Conservation (phyloP, 2,888 invertebrate genomes). For the Amitus sp. region DNA sequence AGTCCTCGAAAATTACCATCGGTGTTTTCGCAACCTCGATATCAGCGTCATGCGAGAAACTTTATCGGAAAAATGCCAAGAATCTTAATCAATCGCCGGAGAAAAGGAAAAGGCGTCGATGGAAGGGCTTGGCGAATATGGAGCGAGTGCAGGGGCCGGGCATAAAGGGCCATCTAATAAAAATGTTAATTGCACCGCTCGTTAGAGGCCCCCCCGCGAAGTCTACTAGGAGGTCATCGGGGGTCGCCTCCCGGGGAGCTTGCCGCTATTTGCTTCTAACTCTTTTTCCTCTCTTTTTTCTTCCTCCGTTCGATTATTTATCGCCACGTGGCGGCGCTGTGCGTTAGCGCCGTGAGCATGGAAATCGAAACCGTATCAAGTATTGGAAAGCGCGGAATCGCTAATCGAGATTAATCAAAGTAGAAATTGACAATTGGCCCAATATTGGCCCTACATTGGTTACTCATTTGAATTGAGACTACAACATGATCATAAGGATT, state of each 20-base stretch:
- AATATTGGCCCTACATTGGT: no score
- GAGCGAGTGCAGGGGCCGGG: no score
- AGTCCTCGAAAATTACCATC: conserved; percentile 33
- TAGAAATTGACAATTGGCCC: no score
- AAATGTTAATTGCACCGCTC: conserved; percentile 65
- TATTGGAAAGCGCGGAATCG: conserved; percentile 16
- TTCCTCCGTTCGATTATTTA: conserved; percentile 52
- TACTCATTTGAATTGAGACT: no score
- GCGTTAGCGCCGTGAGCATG: conserved; percentile 22
- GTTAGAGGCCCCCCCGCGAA: conserved; percentile 63
- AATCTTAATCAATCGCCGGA: background rate
- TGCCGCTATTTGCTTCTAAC: conserved; percentile 58
- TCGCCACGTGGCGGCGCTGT: conserved; percentile 31
- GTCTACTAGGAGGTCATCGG: conserved; percentile 60
- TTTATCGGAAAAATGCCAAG: background rate
- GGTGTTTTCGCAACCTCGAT: no score
- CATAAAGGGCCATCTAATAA: conserved; percentile 56
- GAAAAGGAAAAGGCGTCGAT: background rate
- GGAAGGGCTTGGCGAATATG: conserved; percentile 40
- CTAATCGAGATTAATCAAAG: no score
- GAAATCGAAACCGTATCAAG: conserved; percentile 45
- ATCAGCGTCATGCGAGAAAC: no score
- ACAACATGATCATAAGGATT: no score
- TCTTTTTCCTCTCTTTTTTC: conserved; percentile 34
- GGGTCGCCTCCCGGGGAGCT: conserved; percentile 63